phyloP scores from a whole-genome alignment of 2,113 vertebrate genomes.

The Xiphorhynchus elegans region DNA sequence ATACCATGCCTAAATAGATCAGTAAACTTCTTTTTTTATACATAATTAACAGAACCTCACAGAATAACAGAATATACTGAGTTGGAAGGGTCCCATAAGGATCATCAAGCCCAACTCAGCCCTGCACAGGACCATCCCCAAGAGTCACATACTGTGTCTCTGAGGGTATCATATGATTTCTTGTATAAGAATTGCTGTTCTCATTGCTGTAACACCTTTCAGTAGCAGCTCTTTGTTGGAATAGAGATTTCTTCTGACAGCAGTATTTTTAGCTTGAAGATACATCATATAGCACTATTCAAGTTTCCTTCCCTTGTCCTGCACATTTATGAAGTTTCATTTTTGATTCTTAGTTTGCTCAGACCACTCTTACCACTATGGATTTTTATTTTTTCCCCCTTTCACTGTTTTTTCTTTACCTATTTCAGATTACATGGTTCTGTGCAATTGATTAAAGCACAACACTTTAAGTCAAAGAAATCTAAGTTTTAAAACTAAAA shows the following conservation, averaged over 20 bases:
- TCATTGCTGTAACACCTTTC: neutral
- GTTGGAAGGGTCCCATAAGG: neutral
- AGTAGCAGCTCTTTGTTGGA: neutral
- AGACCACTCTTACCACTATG: neutral
- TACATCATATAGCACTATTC: neutral
- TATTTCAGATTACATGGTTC: neutral
- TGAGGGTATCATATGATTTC: neutral
- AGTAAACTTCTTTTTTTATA: neutral
- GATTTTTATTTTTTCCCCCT: neutral
- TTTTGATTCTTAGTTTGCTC: neutral
- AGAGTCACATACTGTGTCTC: neutral
- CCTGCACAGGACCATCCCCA: neutral
- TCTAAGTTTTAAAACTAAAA: neutral
- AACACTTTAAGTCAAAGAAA: neutral
- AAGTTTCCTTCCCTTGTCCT: neutral
- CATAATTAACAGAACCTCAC: neutral
- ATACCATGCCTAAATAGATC: neutral
- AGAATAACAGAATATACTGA: neutral
- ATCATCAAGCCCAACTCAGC: neutral
- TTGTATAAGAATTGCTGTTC: neutral
- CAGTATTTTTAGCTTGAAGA: neutral
- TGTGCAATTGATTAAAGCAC: neutral
- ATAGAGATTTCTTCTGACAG: neutral
- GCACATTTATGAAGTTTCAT: neutral
- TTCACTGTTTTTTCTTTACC: neutral